Evolutionary conservation across 2,888 invertebrate species (phyloP), one percentile per base, ranked within the genome.

Genomic region (Scaptomyza reducta): DNA sequence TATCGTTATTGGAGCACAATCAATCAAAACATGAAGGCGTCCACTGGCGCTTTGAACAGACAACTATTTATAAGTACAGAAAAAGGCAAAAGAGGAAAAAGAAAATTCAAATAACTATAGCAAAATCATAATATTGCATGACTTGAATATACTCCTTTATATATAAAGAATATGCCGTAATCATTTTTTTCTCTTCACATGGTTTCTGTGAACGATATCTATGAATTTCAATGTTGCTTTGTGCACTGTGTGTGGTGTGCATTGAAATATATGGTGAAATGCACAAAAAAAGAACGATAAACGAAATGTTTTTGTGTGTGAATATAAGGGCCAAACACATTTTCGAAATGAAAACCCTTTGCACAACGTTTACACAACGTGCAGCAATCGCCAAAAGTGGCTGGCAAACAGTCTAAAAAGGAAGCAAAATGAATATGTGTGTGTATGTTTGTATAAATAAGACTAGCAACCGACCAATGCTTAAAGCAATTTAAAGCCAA

Each of bases 11-110:
- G 35, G 27, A 33, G 47, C 51, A 25, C 27, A 51, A 69, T 79
- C 69, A 74, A 86, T 86, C 75, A 77, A 69, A 65, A 70, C 41
- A 47, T 74, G 73, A 79, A 78, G 75, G 69, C 44, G 79, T 47
- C 79, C 79, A 59, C 65, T 56, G 44, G 62, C 59, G 60, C 49
- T 62, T 57, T 61, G 29, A 50, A 55, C 35, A 50, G 47, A 5
- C 59, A 53, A 59, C 55, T 62, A 69, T 59, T 58, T 49, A 54
- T 18, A 22, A 33, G 56, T 38, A 16, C 29, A 38, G n/a, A 53
- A 41, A 64, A 25, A 38, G 16, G 18, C 31, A 63, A 27, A 33
- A 56, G 29, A 13, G 13, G 18, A 10, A 25, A 27, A 33, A 11
- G 13, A 27, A 25, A 27, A 9, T n/a, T n/a, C n/a, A 54, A 44